Evolutionary conservation across 2,888 invertebrate species (phyloP).

Genomic region (Linnaemya vulpina): DNA sequence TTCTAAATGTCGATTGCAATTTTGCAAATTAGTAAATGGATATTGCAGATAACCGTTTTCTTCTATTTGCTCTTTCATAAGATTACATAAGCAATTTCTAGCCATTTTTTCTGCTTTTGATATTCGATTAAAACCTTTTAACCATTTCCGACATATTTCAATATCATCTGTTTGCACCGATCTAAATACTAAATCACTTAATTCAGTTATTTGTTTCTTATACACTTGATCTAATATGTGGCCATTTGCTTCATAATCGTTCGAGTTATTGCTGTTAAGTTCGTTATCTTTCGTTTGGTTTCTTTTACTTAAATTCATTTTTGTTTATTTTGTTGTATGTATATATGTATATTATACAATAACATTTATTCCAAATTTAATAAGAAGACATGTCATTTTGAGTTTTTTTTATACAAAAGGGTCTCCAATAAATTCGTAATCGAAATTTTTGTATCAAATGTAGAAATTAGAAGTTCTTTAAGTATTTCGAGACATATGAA

Average conservation of each 20-base stretch:
- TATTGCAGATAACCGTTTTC: slow-evolving; percentile 70
- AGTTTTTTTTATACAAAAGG: no score
- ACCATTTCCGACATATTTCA: slow-evolving; percentile 77
- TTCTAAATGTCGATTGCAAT: slow-evolving; percentile 74
- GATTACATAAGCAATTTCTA: slow-evolving; percentile 78
- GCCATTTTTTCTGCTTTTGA: slow-evolving; percentile 76
- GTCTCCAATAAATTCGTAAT: no score
- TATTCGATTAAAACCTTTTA: slow-evolving; percentile 77
- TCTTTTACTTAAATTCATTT: slow-evolving; percentile 35
- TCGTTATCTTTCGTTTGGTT: slow-evolving; percentile 14
- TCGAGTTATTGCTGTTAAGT: slow-evolving; percentile 65
- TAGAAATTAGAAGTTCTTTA: no score
- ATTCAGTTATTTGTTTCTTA: slow-evolving; percentile 74
- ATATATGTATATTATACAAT: slow-evolving; percentile 17
- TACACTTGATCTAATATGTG: slow-evolving; percentile 75
- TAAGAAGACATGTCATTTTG: background rate
- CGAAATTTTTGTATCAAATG: no score
- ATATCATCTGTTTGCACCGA: slow-evolving; percentile 73
- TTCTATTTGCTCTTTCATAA: slow-evolving; percentile 77
- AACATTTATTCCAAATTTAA: slow-evolving; percentile 13
- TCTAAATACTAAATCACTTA: slow-evolving; percentile 74
- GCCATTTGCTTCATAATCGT: slow-evolving; percentile 72
- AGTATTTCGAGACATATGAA: no score
- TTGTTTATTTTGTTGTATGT: background rate
- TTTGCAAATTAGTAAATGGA: slow-evolving; percentile 76